phyloP scores from a whole-genome alignment of 64 coral and sea anemone genomes.

The Astreopora myriophthalma region DNA sequence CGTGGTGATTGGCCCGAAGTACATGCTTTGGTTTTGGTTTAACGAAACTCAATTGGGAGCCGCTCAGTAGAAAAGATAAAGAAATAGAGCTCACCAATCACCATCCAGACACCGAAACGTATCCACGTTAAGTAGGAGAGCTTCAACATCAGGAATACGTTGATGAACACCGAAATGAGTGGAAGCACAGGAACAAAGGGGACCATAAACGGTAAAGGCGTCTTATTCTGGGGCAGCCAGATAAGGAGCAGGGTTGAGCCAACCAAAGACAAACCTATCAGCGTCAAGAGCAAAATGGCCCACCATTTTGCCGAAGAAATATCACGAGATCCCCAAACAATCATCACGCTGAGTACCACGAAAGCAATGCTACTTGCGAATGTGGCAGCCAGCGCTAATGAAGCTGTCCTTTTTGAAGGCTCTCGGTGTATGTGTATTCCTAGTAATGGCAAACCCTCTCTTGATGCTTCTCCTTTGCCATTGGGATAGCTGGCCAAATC shows the following conservation, averaged over 20 bases:
- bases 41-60: too few relatives aligned
- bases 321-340: background rate
- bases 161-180: background rate
- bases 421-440: background rate
- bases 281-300: background rate
- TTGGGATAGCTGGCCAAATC: background rate
- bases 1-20: too few relatives aligned
- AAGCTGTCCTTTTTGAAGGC: background rate
- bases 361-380: background rate
- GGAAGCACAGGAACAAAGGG: constrained; percentile 24
- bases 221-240: background rate
- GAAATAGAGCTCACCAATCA: constrained; percentile 29
- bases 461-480: background rate
- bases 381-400: background rate
- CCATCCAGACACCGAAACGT: constrained; percentile 20
- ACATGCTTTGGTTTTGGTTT: too few relatives aligned
- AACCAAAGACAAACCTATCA: background rate
- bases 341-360: background rate
- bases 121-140: constrained; percentile 18
- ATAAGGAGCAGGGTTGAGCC: background rate
- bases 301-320: constrained; percentile 5
- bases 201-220: background rate
- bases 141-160: constrained; percentile 8
- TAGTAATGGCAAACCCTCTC: background rate
- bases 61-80: too few relatives aligned